Evolutionary conservation across 2,113 vertebrate genomes (phyloP).

Genomic region (Macaca mulatta): DNA sequence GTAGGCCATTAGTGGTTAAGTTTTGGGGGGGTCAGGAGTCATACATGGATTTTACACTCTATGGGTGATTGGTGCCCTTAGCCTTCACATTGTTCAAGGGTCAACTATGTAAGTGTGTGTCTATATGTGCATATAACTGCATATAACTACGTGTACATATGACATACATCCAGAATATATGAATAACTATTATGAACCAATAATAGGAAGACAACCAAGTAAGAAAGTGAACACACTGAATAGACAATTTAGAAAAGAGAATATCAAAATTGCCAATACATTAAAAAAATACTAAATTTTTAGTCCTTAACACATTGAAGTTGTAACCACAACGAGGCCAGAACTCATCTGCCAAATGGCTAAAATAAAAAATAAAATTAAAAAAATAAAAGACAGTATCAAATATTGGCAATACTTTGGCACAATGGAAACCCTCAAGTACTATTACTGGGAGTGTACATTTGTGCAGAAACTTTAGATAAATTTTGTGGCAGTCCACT

Average conservation of each 20-base stretch:
- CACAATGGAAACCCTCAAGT: not conserved
- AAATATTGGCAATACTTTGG: not conserved
- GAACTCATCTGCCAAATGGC: not conserved
- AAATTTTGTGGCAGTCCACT: not conserved
- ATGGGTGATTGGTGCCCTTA: not conserved
- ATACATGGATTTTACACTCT: not conserved
- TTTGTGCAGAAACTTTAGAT: not conserved
- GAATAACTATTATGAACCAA: not conserved
- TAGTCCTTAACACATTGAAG: not conserved
- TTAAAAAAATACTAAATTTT: not conserved
- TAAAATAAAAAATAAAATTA: constrained; percentile 15
- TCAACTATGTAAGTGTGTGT: not conserved
- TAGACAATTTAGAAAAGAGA: not conserved
- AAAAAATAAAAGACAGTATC: not conserved
- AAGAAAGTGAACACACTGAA: not conserved
- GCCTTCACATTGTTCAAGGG: no score
- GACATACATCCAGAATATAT: not conserved
- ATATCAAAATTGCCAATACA: not conserved
- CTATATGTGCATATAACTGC: no score
- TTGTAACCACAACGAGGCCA: not conserved
- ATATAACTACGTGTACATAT: not conserved
- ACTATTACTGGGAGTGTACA: not conserved
- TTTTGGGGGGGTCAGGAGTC: not conserved
- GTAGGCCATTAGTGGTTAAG: not conserved
- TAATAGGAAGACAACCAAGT: not conserved